Evolutionary conservation across 1,140 invertebrate species (phyloP).

Genomic region (Drosophila tsacasi): DNA sequence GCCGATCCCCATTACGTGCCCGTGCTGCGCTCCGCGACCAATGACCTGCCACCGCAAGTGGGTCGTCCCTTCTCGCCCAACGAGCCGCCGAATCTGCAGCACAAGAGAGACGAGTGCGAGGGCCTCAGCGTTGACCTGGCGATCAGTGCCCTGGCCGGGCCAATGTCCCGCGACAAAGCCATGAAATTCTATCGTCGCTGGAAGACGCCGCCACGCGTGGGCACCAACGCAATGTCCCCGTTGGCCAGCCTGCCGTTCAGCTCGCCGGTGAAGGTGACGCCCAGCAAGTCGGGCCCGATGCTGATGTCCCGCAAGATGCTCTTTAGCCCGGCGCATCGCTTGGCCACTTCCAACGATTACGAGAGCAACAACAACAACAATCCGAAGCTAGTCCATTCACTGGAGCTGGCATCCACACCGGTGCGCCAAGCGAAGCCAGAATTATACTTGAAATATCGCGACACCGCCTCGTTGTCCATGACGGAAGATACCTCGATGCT

Average conservation of each 20-base stretch:
- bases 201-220: conserved; percentile 91
- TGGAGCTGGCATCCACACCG: conserved; percentile 1
- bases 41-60: conserved; percentile 89
- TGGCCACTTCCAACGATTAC: conserved; percentile 3
- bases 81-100: conserved; percentile 87
- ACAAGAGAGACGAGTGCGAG: conserved; percentile 84
- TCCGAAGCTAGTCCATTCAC: neutral
- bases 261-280: conserved; percentile 56
- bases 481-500: conserved; percentile 19
- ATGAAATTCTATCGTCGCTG: conserved; percentile 90
- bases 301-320: conserved; percentile 10
- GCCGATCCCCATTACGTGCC: conserved; percentile 94
- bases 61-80: conserved; percentile 90
- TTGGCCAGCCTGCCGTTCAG: conserved; percentile 21
- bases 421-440: conserved; percentile 6
- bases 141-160: conserved; percentile 93
- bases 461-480: neutral
- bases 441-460: neutral
- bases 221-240: conserved; percentile 55
- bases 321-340: neutral
- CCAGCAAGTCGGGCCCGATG: conserved; percentile 8
- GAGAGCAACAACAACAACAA: conserved; percentile 13
- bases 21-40: conserved; percentile 91
- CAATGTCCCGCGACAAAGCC: conserved; percentile 92
- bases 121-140: conserved; percentile 89